Base-by-base conservation (phyloP, 92 coral and sea anemone genomes). In the Metridium senile region DNA sequence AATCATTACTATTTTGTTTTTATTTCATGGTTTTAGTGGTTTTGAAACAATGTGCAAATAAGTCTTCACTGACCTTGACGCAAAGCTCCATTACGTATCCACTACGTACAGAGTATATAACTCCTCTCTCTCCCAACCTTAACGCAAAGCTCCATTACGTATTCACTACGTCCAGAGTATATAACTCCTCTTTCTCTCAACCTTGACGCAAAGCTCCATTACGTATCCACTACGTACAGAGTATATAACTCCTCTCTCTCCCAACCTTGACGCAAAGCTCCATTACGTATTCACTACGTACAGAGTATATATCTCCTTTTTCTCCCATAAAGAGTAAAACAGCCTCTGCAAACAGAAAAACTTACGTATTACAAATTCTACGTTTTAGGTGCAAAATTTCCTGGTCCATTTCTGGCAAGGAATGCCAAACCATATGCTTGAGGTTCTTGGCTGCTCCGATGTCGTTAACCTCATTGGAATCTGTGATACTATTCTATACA, bases 401-500 rank as follows among this genome's bases (percentile, higher is more conserved):
- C 81, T 95, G 83, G 82, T 95, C 56, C 99, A 95, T 78, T 95
- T 95, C 71, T 95, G 99, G 99, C 99, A 95, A 85, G 99, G 99
- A 52, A 95, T 95, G 99, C 99, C 99, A 10, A 90, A 82, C 73
- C 99, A 95, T 72, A 95, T 95, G 92, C 79, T 95, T 33, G 92
- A 90, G 39, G 93, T 95, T 13, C 74, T 95, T 63, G 94, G 93
- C 32, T 92, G 88, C 58, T 82, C 76, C 27, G 99, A 95, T 20
- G 97, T 95, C 18, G 88, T 95, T 19, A 88, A 92, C 16, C 88
- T 95, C 27, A 88, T 95, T 61, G 99, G 99, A 25, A 82, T 84
- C 20, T 95, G 99, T 77, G 99, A 95, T 61, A 81, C 74, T 63
- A 95, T 95, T 62, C 72, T 95, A 22, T 95, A 92, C 77, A 95